Conservation (phyloP, 2,888 invertebrate genomes). For the Drosophila helvetica region DNA sequence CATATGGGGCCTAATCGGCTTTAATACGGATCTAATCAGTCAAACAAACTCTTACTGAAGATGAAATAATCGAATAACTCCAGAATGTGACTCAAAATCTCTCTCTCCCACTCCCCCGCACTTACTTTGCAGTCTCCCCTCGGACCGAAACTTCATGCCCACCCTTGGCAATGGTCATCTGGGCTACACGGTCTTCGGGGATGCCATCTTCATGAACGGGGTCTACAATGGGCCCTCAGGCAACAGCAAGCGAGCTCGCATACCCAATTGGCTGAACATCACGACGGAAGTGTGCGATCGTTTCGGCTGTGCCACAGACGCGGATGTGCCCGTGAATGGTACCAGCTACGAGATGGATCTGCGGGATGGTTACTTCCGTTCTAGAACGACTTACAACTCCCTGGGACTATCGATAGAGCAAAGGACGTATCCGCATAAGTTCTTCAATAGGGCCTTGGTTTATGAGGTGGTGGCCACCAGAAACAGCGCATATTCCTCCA, state of each 20-base stretch:
- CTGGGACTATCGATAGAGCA: constrained; percentile 61
- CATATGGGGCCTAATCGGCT: too few species aligned
- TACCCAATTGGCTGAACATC: constrained; percentile 87
- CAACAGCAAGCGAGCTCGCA: constrained; percentile 86
- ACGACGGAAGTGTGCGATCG: constrained; percentile 57
- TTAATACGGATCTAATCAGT: neutral
- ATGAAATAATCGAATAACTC: too few species aligned
- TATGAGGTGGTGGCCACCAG: constrained; percentile 77
- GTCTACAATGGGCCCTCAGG: constrained; percentile 86
- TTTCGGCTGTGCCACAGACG: constrained; percentile 50
- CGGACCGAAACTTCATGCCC: constrained; percentile 86
- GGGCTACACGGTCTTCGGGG: constrained; percentile 86
- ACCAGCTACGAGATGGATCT: constrained; percentile 59
- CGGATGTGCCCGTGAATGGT: constrained; percentile 40
- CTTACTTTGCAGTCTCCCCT: constrained; percentile 84
- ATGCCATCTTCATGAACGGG: constrained; percentile 87
- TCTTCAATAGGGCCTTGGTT: constrained; percentile 82
- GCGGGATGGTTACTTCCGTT: constrained; percentile 61
- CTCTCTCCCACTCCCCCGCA: too few species aligned
- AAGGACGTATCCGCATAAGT: constrained; percentile 83
- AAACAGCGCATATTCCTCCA: neutral
- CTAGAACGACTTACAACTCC: constrained; percentile 24
- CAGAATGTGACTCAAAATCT: too few species aligned
- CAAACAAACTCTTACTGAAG: neutral
- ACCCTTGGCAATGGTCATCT: constrained; percentile 87